These are phyloP conservation scores for Palythoa grandiflora DNA, from an alignment of 92 coral and sea anemone genomes.

Conservation along the genomic window DNA sequence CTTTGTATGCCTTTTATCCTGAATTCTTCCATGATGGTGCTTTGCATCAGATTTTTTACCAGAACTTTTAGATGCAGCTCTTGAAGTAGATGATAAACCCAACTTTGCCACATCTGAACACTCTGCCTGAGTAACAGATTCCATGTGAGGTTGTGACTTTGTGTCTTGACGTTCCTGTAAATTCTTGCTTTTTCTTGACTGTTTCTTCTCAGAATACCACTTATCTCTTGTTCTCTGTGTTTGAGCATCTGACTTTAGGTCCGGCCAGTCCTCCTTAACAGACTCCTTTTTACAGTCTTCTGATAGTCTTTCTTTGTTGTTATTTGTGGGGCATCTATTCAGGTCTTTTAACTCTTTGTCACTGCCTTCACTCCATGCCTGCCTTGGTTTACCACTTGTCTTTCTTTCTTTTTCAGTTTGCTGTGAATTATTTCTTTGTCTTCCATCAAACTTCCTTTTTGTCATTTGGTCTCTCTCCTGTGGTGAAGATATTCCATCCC, in stretches of 20 bases:
- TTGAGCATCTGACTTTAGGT: not conserved
- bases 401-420: not conserved
- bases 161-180: not conserved
- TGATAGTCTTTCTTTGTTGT: not conserved
- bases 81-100: not conserved
- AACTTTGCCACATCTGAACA: slow-evolving; percentile 16
- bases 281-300: not conserved
- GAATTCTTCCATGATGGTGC: not conserved
- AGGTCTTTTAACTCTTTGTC: not conserved
- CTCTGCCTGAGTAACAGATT: not conserved
- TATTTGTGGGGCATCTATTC: not conserved
- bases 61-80: not conserved
- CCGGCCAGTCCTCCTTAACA: slow-evolving; percentile 16
- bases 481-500: not conserved
- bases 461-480: not conserved
- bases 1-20: not conserved
- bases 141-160: not conserved
- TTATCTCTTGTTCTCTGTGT: slow-evolving; percentile 11
- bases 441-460: not conserved
- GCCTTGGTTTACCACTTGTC: not conserved
- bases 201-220: not conserved
- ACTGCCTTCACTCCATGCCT: not conserved
- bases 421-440: not conserved
- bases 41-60: not conserved
- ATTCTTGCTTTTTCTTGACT: not conserved